Base-by-base conservation (phyloP, 2,888 invertebrate genomes). In the Hermaeophaga mercurialis region DNA sequence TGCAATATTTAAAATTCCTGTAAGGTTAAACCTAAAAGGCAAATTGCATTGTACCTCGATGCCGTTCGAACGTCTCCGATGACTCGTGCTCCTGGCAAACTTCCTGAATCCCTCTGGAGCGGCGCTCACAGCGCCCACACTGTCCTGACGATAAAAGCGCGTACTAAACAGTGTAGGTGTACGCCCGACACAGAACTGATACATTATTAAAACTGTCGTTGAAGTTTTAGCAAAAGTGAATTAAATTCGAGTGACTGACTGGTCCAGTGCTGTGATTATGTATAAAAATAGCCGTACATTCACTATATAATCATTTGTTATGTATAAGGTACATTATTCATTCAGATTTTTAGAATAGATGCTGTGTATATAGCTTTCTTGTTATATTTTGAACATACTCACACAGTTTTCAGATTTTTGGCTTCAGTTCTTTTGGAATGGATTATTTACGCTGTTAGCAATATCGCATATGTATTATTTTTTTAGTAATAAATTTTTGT, bases 181-280 rank as follows among this genome's bases (percentile, higher is more conserved):
- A 73, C 75, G 73, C 75, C 74, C 73, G 71, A 70, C 67, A 65
- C 12, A 24, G 14, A 43, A 43, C 68, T 56, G 68, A 69, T 73
- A 66, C 69, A 73, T 71, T 71, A 72, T 74, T 73, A 70, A 73
- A 65, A 67, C 66, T 66, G 66, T 65, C 67, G 67, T 67, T 66
- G 66, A 69, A 68, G 65, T 47, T 36, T 43, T 31, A 38, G 59
- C 48, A 39, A 17, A 44, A 57, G 31, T 63, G 66, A 61, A 61
- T 64, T 64, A 68, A 66, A 61, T 34, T 57, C 57, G 60, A 62
- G 71, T 70, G 71, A 69, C 69, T 64, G 63, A 65, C 45, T 49
- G 57, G 17, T 61, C 55, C 55, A 64, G 71, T 68, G 68, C 67
- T 70, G 70, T 71, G 70, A 70, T 65, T 56, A 39, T 47, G 38